Evolutionary conservation across 1,140 invertebrate genomes (phyloP).

Genomic region (Platyscapa corneri): DNA sequence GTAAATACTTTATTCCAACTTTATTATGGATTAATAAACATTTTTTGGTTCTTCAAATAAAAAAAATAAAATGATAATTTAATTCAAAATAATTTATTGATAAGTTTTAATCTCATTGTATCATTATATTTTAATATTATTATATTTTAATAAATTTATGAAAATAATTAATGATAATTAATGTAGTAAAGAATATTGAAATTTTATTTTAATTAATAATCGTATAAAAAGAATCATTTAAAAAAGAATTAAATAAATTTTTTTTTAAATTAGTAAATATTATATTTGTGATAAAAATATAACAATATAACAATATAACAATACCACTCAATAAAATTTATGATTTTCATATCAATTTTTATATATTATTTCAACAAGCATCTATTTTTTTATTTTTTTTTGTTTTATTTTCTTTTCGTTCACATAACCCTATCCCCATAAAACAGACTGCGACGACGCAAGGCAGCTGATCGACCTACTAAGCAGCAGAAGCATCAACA

Average conservation of each 20-base stretch:
- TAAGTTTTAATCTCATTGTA: background rate
- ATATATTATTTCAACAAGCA: constrained; percentile 1
- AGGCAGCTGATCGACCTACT: constrained; percentile 60
- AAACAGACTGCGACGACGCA: constrained; percentile 72
- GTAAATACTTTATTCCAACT: background rate
- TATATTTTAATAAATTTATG: background rate
- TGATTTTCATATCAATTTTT: background rate
- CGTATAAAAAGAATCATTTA: too few species aligned
- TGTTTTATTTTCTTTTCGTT: constrained; percentile 64
- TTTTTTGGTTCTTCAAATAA: too few species aligned
- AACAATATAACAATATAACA: too few species aligned
- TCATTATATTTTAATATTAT: background rate
- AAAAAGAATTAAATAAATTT: too few species aligned
- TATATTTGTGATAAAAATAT: background rate
- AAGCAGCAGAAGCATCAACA: constrained; percentile 58
- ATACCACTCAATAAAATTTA: constrained; percentile 48
- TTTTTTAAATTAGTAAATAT: background rate
- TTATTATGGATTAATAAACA: too few species aligned
- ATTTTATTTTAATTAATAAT: too few species aligned
- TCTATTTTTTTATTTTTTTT: constrained; percentile 56
- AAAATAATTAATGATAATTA: too few species aligned
- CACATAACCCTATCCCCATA: constrained; percentile 63
- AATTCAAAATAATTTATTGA: too few species aligned
- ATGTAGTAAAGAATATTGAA: too few species aligned
- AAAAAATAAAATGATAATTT: too few species aligned